phyloP scores from a whole-genome alignment of 2,888 invertebrate species.

The Xestia sexstrigata region DNA sequence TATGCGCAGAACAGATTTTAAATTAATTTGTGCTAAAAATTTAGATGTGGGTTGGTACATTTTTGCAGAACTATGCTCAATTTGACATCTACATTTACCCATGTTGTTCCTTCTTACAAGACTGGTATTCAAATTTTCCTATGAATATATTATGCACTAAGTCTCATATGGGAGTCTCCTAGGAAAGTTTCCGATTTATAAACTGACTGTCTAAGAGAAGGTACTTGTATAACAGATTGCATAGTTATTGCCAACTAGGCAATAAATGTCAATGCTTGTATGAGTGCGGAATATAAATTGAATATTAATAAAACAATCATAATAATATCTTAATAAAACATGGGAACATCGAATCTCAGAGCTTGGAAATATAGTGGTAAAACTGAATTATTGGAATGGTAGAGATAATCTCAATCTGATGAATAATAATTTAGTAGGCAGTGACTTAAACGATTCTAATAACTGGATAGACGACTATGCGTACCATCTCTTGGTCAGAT shows the following conservation, averaged over 20 bases:
- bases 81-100: not conserved
- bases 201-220: not conserved
- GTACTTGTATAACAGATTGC: conserved; percentile 4
- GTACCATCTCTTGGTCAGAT: conserved; percentile 17
- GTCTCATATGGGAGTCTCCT: not conserved
- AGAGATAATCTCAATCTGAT: conserved; percentile 28
- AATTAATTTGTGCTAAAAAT: not conserved
- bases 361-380: conserved; percentile 15
- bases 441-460: conserved; percentile 11
- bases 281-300: conserved; percentile 26
- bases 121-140: not conserved
- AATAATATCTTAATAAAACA: conserved; percentile 17
- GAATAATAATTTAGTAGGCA: conserved; percentile 34
- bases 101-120: not conserved
- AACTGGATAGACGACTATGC: not conserved
- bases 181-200: conserved; percentile 32
- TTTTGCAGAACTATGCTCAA: not conserved
- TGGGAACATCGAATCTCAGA: conserved; percentile 15
- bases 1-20: not conserved
- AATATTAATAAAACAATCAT: conserved; percentile 15
- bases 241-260: conserved; percentile 33
- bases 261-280: conserved; percentile 29
- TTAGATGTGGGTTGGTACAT: not conserved
- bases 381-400: conserved; percentile 30
- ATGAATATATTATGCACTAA: conserved; percentile 26